These are phyloP conservation scores for Florisuga fusca DNA, from an alignment of 2,797 vertebrate genomes.

Conservation along the genomic window DNA sequence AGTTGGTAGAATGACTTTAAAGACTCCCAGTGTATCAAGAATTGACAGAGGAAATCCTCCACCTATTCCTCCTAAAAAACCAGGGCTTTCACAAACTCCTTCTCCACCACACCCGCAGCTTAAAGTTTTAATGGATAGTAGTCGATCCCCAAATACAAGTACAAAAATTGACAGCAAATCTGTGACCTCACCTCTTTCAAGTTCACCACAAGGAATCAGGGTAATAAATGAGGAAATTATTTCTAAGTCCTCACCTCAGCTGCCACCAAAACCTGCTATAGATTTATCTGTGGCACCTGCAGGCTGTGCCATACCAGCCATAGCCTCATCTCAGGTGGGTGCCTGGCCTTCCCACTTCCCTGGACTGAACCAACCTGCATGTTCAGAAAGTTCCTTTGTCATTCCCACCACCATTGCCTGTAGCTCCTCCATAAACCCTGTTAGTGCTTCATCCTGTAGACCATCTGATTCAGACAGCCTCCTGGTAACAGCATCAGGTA, in stretches of 20 bases:
- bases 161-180: conserved; percentile 86
- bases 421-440: conserved; percentile 91
- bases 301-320: conserved; percentile 90
- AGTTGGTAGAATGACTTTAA: conserved; percentile 87
- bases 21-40: conserved; percentile 89
- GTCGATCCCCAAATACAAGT: conserved; percentile 86
- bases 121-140: conserved; percentile 88
- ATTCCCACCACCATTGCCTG: conserved; percentile 89
- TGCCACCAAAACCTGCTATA: conserved; percentile 97
- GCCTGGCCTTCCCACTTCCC: conserved; percentile 84
- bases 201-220: conserved; percentile 83
- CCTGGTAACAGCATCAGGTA: conserved; percentile 99
- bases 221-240: conserved; percentile 84
- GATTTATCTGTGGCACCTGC: conserved; percentile 90
- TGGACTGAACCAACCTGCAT: conserved; percentile 90
- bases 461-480: conserved; percentile 92
- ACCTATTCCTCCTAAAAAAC: conserved; percentile 98
- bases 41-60: conserved; percentile 98
- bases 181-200: conserved; percentile 80
- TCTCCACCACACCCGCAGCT: conserved; percentile 93
- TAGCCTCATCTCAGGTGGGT: conserved; percentile 99
- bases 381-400: conserved; percentile 91
- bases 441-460: conserved; percentile 94
- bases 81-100: conserved; percentile 96
- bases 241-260: conserved; percentile 91